phyloP scores from a whole-genome alignment of 2,113 vertebrate genomes.

The Varanus komodoensis region DNA sequence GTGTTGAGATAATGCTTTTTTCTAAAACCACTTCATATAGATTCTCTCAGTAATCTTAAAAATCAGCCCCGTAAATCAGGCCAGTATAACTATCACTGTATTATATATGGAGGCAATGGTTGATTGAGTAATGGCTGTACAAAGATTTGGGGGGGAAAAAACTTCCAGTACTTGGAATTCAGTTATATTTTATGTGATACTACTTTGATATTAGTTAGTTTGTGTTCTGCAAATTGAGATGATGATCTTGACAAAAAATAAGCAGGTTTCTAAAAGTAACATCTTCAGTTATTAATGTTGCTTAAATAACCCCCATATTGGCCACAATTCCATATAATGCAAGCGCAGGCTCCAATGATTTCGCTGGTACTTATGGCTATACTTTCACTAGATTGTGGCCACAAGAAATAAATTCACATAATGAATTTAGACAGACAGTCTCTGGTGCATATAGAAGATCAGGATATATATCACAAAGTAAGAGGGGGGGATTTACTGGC shows the following conservation, averaged over 20 bases:
- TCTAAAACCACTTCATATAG: background rate
- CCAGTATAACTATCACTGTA: background rate
- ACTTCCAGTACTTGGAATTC: background rate
- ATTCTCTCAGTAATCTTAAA: background rate
- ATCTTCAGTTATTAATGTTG: background rate
- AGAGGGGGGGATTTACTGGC: background rate
- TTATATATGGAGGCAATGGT: background rate
- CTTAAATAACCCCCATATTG: background rate
- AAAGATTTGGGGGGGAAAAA: background rate
- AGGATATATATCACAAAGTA: background rate
- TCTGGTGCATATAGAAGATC: background rate
- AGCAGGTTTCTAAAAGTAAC: background rate
- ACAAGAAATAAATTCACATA: constrained; percentile 23
- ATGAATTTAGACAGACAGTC: background rate
- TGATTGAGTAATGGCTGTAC: background rate
- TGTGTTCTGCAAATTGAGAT: background rate
- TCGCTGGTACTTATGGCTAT: background rate
- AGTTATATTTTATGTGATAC: background rate
- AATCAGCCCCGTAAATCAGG: background rate
- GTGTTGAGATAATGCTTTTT: background rate
- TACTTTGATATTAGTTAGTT: background rate
- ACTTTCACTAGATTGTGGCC: background rate
- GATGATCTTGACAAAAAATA: background rate
- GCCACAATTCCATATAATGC: background rate
- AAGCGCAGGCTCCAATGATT: background rate